phyloP scores from a whole-genome alignment of 2,113 vertebrate genomes.

The Halichoerus grypus region DNA sequence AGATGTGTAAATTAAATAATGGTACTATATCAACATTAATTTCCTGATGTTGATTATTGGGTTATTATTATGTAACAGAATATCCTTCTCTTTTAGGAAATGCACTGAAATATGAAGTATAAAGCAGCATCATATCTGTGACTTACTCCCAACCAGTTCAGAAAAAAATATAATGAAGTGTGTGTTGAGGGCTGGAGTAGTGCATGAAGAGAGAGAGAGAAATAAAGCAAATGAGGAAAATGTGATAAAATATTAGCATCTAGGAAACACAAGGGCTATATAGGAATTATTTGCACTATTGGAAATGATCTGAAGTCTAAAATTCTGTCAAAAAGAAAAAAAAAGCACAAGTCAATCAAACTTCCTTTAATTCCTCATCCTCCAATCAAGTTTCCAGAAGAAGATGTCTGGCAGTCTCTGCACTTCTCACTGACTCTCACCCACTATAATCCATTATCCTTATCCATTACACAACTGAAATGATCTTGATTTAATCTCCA shows the following conservation, averaged over 20 bases:
- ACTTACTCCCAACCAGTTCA: not conserved
- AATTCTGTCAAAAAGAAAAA: conserved; percentile 4
- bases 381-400: not conserved
- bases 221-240: not conserved
- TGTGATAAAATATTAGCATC: not conserved
- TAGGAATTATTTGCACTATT: not conserved
- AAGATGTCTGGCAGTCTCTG: not conserved
- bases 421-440: not conserved
- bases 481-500: not conserved
- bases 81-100: not conserved
- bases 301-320: conserved; percentile 38
- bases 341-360: not conserved
- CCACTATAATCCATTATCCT: not conserved
- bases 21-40: not conserved
- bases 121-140: not conserved
- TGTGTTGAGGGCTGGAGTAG: not conserved
- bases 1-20: not conserved
- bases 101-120: not conserved
- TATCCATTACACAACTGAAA: not conserved
- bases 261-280: not conserved
- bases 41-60: not conserved
- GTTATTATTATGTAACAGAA: not conserved
- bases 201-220: not conserved
- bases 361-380: not conserved
- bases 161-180: not conserved